A percentile compares a stretch with the other conserved stretches of the same genome.
Evolutionary conservation across 2,888 invertebrate species (phyloP).

Genomic region (Nomada goodeniana): DNA sequence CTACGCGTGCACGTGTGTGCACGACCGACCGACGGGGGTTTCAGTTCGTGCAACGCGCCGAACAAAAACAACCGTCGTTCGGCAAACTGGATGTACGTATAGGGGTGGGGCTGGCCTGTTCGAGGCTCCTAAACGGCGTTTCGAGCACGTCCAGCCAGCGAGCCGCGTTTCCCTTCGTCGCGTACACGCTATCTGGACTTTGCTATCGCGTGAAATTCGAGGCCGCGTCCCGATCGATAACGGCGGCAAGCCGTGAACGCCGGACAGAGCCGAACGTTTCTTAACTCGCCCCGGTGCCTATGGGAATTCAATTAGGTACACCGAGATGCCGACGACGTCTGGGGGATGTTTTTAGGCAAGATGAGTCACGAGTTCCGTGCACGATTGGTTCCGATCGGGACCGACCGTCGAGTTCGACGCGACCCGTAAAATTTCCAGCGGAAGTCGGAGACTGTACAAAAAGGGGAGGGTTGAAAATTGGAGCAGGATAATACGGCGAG

Average conservation of each 20-base stretch:
- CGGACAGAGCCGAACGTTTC: conserved; percentile 36
- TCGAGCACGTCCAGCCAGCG: conserved; percentile 62
- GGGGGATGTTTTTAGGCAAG: background rate
- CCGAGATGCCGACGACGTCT: background rate
- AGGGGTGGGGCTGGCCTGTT: conserved; percentile 44
- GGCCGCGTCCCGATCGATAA: conserved; percentile 48
- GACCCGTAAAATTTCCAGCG: no score
- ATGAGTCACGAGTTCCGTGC: background rate
- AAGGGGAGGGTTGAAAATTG: no score
- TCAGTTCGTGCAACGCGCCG: conserved; percentile 57
- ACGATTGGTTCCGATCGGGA: background rate
- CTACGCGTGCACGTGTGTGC: background rate
- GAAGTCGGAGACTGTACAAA: no score
- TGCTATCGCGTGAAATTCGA: conserved; percentile 55
- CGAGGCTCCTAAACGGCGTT: conserved; percentile 68
- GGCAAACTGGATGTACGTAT: conserved; percentile 54
- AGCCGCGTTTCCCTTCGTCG: conserved; percentile 40
- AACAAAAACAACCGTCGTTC: conserved; percentile 69
- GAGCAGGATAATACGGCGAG: no score
- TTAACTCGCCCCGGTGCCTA: conserved; percentile 27
- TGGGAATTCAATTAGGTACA: conserved; percentile 14
- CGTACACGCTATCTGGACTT: conserved; percentile 42
- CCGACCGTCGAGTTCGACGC: no score
- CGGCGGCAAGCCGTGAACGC: background rate
- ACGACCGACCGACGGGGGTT: conserved; percentile 48